A percentile compares a stretch with the other conserved stretches of the same genome.
Conservation (phyloP, 2,113 vertebrate species). For the Myiopsitta monachus region DNA sequence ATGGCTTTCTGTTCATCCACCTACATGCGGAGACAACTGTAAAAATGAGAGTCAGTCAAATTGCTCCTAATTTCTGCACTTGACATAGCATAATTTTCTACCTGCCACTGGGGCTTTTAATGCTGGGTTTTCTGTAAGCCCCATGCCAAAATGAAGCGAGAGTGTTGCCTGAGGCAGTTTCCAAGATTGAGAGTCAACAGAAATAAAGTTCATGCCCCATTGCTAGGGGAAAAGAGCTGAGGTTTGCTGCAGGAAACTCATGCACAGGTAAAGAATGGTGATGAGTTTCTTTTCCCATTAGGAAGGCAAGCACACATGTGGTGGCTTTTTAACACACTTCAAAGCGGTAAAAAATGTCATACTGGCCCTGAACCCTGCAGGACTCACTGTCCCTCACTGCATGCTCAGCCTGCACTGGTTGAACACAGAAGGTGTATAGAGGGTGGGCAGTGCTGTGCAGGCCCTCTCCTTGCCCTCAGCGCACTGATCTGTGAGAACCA, state of each 20-base stretch:
- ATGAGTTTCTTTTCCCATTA: fast-evolving
- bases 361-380: too few relatives aligned
- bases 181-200: not conserved
- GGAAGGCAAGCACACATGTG: not conserved
- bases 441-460: not conserved
- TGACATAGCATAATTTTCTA: not conserved
- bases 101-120: not conserved
- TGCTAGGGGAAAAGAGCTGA: not conserved
- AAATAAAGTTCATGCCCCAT: not conserved
- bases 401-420: fast-evolving
- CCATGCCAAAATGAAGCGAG: not conserved
- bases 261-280: fast-evolving
- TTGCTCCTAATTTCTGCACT: not conserved
- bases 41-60: constrained; percentile 28
- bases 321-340: not conserved
- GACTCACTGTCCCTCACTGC: fast-evolving
- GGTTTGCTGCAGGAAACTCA: not conserved
- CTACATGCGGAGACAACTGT: constrained; percentile 11
- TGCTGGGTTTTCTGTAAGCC: not conserved
- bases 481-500: fast-evolving
- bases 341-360: not conserved
- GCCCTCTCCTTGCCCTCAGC: not conserved
- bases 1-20: constrained; percentile 50
- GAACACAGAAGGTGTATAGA: not conserved
- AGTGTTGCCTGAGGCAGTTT: not conserved